Evolutionary conservation across 2,888 invertebrate species (phyloP).

Genomic region (Drosophila setosimentum): DNA sequence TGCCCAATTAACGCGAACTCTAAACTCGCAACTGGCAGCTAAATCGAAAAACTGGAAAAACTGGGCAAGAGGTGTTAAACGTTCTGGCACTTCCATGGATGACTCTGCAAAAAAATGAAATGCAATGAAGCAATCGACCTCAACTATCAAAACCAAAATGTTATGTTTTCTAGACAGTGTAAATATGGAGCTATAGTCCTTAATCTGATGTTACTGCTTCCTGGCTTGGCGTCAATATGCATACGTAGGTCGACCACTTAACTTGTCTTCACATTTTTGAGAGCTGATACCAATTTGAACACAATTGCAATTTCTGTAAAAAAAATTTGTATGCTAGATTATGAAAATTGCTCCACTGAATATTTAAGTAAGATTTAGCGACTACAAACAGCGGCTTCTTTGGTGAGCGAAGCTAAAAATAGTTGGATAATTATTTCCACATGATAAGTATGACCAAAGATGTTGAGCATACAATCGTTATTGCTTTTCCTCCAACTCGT

Average conservation of each 20-base stretch:
- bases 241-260: not conserved
- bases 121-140: slow-evolving; percentile 14
- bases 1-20: slow-evolving; percentile 74
- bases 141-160: slow-evolving; percentile 15
- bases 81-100: slow-evolving; percentile 70
- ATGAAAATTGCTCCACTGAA: not conserved
- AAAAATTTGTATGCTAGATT: not conserved
- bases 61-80: slow-evolving; percentile 65
- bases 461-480: not conserved
- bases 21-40: slow-evolving; percentile 34
- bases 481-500: slow-evolving; percentile 2
- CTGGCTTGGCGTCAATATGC: slow-evolving; percentile 8
- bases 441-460: not conserved
- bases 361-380: not conserved
- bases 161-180: slow-evolving; percentile 7
- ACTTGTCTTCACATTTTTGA: not conserved
- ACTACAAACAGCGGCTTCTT: not conserved
- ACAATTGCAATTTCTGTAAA: not conserved
- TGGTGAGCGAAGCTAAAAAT: not conserved
- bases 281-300: not conserved
- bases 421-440: not conserved
- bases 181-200: slow-evolving; percentile 4
- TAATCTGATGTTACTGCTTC: slow-evolving; percentile 9
- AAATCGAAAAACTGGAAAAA: slow-evolving; percentile 17
- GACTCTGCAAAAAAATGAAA: slow-evolving; percentile 63